A percentile compares a stretch with the other conserved stretches of the same genome.
phyloP scores from a whole-genome alignment of 1,140 invertebrate species.

The Pygmarrhopalites habei region DNA sequence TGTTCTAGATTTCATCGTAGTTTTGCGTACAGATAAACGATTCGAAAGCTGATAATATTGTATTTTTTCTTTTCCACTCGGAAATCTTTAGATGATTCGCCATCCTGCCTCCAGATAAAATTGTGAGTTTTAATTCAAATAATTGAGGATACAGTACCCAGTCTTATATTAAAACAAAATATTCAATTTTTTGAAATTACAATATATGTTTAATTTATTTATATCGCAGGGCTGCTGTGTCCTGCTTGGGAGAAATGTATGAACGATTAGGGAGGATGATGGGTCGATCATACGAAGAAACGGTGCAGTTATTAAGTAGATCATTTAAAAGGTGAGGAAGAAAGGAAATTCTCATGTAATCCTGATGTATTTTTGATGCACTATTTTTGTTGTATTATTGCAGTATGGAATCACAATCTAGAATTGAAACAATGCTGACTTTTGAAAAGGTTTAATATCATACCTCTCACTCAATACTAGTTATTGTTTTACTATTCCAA shows the following conservation, averaged over 20 bases:
- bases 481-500: too few species aligned
- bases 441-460: constrained; percentile 91
- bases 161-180: too few species aligned
- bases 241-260: constrained; percentile 94
- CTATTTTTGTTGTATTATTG: too few species aligned
- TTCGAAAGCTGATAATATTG: too few species aligned
- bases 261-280: constrained; percentile 96
- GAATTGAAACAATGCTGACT: constrained; percentile 94
- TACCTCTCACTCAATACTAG: neutral
- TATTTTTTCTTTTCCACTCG: too few species aligned
- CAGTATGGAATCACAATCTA: constrained; percentile 89
- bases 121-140: constrained; percentile 64
- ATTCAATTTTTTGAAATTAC: too few species aligned
- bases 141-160: neutral
- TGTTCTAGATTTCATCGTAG: too few species aligned
- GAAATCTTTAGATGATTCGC: too few species aligned
- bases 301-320: constrained; percentile 83
- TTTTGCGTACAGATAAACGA: too few species aligned
- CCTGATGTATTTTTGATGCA: too few species aligned
- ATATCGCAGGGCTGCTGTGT: constrained; percentile 88
- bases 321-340: constrained; percentile 84
- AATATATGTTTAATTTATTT: too few species aligned
- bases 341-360: too few species aligned
- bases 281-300: constrained; percentile 96
- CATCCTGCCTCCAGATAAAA: constrained; percentile 83